These are phyloP conservation scores for Talpa occidentalis DNA, from an alignment of 2,113 vertebrate species.

Conservation along the genomic window DNA sequence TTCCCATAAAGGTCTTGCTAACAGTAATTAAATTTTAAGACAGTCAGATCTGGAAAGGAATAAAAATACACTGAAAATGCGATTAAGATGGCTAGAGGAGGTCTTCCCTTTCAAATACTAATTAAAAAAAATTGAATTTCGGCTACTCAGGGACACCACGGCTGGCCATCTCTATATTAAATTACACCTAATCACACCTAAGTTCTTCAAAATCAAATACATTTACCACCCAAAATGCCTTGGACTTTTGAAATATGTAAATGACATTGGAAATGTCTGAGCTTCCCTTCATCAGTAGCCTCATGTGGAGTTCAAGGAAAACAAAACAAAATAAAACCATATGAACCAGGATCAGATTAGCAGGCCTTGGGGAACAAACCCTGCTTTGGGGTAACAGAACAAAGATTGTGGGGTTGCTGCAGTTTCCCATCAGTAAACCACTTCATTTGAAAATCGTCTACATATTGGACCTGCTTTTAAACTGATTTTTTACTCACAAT, in stretches of 20 bases:
- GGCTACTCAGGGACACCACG: conserved; percentile 73
- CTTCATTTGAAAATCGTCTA: conserved; percentile 32
- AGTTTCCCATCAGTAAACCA: neutral
- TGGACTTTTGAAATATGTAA: conserved; percentile 66
- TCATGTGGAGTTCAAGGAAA: neutral
- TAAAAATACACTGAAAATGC: conserved; percentile 82
- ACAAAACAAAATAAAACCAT: neutral
- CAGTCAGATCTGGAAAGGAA: conserved; percentile 80
- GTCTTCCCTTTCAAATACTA: conserved; percentile 81
- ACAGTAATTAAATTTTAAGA: conserved; percentile 89
- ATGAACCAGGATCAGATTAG: conserved; percentile 48
- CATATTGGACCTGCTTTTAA: conserved; percentile 51
- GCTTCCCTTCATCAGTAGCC: neutral
- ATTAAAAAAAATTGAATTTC: conserved; percentile 84
- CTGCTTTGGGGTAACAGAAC: conserved; percentile 54
- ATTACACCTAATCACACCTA: conserved; percentile 72
- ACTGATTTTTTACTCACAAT: conserved; percentile 60
- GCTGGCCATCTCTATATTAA: conserved; percentile 71
- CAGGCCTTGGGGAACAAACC: conserved; percentile 59
- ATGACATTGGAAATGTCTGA: conserved; percentile 36
- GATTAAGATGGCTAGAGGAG: conserved; percentile 80
- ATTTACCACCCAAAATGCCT: conserved; percentile 55
- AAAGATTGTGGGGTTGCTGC: conserved; percentile 57
- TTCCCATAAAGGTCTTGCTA: conserved; percentile 86
- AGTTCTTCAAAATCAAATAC: conserved; percentile 71